Evolutionary conservation across 1,140 invertebrate genomes (phyloP), one percentile per base, ranked within the genome.

Genomic region (Lucilia cuprina): DNA sequence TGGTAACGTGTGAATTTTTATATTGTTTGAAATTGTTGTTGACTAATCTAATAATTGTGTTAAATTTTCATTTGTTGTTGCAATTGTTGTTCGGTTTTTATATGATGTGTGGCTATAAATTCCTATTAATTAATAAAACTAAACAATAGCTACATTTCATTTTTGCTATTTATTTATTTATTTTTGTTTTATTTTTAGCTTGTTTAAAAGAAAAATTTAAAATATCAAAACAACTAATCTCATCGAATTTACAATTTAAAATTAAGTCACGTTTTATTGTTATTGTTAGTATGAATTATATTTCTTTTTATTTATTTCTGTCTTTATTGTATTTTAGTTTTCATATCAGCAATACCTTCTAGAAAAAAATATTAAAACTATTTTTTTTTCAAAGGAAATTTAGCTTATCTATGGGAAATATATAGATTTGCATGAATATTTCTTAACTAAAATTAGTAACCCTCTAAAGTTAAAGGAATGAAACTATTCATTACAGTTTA

Each of bases 231-330:
- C 65, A 21, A 70, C 9, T 70, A 21, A 70, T 70, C 65, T 70
- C n/a, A 21, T 70, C 65, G 25, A 70, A 70, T 21, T 70, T 70
- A 70, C 19, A 70, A 70, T 70, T 25, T 70, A 70, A 70, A 70
- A 70, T 70, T 10, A 70, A 70, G 65, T 70, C 65, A 70, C 65
- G 65, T 70, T 70, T 70, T 70, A 70, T 25, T 70, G 21, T 70
- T 70, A 60, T 70, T 21, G 12, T 12, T 12, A 14, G 50, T 55
- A 55, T 55, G 17, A 55, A 55, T 55, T 55, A 13, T 2, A 2
- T 41, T 41, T 41, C 10, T 41, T 41, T 41, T 41, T 41, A 10
- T 41, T 41, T 10, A 41, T 41, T 41, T 41, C 41, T 41, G 41
- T 41, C 41, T 41, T 41, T 41, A 41, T 41, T 41, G 41, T 41